Base-by-base conservation (phyloP, 2,888 invertebrate species). In the Octonoba sinensis region DNA sequence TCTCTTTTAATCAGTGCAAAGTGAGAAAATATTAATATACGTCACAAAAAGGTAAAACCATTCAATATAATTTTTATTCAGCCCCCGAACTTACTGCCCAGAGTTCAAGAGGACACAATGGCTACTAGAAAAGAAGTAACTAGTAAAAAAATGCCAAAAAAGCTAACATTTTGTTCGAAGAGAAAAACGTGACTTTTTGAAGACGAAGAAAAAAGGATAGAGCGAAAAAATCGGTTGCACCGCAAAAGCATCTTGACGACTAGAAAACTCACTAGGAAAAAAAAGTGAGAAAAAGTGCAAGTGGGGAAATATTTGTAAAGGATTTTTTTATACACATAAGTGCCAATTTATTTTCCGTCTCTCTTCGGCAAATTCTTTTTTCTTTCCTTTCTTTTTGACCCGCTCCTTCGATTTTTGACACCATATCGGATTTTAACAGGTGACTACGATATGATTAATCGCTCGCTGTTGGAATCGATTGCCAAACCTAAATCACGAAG, bases 291-390 rank as follows among this genome's bases (percentile, higher is more conserved):
- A 77, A 77, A 77, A 77, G 70, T 57, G 70, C 70, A 77, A 77
- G 70, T 75, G 75, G 77, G 70, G 70, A 77, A 77, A 77, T 77
- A 77, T 77, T 77, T 77, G 77, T 77, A 77, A 77, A 77, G 70
- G 70, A 65, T 70, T 77, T 77, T 76, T 71, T 77, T 70, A 46
- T 44, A 47, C 65, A 57, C 56, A 24, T 77, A 77, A 77, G 77
- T 70, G 77, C 77, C 77, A 77, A 77, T 77, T 77, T 77, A 77
- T 77, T 77, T 77, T 57, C 51, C 20, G 57, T 20, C 44, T 71
- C 64, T 71, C 54, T 70, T 70, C 57, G 11, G 36, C 36, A 36
- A 36, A 36, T 11, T 36, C 36, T 36, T 36, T 27, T 6, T 27
- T 36, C 11, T 36, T 36, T 36, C 36, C 36, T 36, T 36, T 36